Conservation (phyloP, 1,140 invertebrate species). For the Lanistes nyassanus region DNA sequence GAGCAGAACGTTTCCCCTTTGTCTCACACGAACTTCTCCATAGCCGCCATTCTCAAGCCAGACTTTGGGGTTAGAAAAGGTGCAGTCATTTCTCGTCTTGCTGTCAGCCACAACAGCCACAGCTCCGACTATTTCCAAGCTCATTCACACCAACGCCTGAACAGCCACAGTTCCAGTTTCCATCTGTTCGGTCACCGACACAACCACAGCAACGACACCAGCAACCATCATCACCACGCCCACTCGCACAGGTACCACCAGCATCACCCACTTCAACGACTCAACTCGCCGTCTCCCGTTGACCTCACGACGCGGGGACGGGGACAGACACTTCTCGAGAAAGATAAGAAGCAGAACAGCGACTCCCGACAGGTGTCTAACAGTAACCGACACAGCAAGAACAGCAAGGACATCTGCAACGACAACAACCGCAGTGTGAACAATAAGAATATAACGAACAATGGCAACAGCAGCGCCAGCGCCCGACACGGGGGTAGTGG, state of each 20-base stretch:
- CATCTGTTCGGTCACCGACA: background rate
- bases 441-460: background rate
- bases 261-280: background rate
- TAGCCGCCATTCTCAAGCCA: slow-evolving; percentile 52
- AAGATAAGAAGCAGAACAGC: background rate
- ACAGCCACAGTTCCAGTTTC: background rate
- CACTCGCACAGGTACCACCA: slow-evolving; percentile 1
- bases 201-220: background rate
- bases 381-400: background rate
- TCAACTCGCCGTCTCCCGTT: slow-evolving; percentile 12
- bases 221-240: background rate
- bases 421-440: slow-evolving; percentile 5
- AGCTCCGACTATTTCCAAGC: slow-evolving; percentile 1
- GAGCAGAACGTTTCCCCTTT: background rate
- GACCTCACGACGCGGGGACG: slow-evolving; percentile 10
- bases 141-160: background rate
- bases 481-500: too few species aligned
- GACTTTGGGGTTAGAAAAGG: slow-evolving; percentile 41
- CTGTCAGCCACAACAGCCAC: background rate
- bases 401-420: slow-evolving; percentile 2
- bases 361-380: background rate
- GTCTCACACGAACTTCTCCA: slow-evolving; percentile 50
- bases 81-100: background rate
- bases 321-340: background rate
- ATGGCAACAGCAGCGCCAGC: background rate